Conservation (phyloP, 2,113 vertebrate species). For the Mola mola region DNA sequence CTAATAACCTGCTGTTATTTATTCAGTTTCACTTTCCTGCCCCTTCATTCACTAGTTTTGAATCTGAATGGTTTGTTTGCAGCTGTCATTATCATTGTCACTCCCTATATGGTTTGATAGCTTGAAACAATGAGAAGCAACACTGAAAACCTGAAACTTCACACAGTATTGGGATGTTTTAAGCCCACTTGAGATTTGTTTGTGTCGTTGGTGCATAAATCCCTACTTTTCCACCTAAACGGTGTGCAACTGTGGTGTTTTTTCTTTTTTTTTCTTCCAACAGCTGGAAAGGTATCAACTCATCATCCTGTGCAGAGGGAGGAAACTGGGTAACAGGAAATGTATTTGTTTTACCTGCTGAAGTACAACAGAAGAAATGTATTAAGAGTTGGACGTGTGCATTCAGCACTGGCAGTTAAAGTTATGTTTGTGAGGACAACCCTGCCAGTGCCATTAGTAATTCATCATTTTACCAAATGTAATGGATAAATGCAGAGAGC, state of each 20-base stretch:
- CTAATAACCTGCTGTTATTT: neutral
- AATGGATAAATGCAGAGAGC: constrained; percentile 35
- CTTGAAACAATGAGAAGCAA: neutral
- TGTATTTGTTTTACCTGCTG: constrained; percentile 66
- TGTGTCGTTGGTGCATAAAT: constrained; percentile 1
- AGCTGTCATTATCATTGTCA: neutral
- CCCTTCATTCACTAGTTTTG: neutral
- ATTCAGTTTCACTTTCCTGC: neutral
- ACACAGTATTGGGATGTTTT: neutral
- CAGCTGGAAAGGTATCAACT: constrained; percentile 23
- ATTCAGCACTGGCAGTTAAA: constrained; percentile 22
- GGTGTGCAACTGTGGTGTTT: constrained; percentile 17
- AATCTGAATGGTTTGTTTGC: neutral
- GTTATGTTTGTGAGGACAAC: constrained; percentile 25
- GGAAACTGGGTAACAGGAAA: constrained; percentile 31
- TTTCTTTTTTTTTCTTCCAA: constrained; percentile 40
- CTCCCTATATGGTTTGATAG: neutral
- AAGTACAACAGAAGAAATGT: constrained; percentile 5
- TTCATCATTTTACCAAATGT: constrained; percentile 35
- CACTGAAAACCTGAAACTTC: neutral
- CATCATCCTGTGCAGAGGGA: constrained; percentile 34
- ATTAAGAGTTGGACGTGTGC: constrained; percentile 29
- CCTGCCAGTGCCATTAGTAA: constrained; percentile 37
- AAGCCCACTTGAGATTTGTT: constrained; percentile 5
- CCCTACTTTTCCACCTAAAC: neutral